Evolutionary conservation across 2,113 vertebrate species (phyloP), one percentile per base, ranked within the genome.

Genomic region (Pan paniscus): DNA sequence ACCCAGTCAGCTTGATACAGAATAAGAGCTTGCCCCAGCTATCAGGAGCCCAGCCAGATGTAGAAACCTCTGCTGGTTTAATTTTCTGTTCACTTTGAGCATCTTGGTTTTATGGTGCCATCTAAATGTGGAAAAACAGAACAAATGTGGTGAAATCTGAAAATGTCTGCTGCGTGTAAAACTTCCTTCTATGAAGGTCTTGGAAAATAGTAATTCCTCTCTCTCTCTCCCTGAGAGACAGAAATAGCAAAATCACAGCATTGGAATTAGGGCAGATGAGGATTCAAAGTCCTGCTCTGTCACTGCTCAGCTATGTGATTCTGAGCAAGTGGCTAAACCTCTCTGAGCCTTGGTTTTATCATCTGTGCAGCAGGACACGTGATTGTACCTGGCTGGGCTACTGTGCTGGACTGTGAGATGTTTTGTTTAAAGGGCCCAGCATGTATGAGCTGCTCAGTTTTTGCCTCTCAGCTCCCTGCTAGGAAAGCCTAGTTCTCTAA

Each of bases 361-460:
- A 76, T 20, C 48, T 78, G n/a, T 40, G 14, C 84, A 73, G 40
- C 22, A 30, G 48, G 40, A 27, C 46, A 13, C 3, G n/a, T 0
- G 2, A 8, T 20, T 1, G 0, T 38, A 8, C 4, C 8, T 0
- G 2, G 61, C 3, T 13, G 14, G 13, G 14, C 40, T 35, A 3
- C 22, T 0, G 2, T 9, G 20, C n/a, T n/a, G 3, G 64, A 22
- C 9, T 9, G 1, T 9, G 23, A 38, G 22, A 17, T 8, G 5
- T 1, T 80, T 43, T 35, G 17, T 23, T 88, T 30, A n/a, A 64
- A 75, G 50, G 9, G 25, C 18, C 32, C 11, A 6, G 85, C 10
- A 23, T 3, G 0, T 0, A 3, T 2, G 17, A 52, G 38, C 2
- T 16, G 23, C 8, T 0, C 5, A 0, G 14, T 38, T 23, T n/a